phyloP scores from a whole-genome alignment of 2,113 vertebrate species.

The Leucopsar rothschildi region DNA sequence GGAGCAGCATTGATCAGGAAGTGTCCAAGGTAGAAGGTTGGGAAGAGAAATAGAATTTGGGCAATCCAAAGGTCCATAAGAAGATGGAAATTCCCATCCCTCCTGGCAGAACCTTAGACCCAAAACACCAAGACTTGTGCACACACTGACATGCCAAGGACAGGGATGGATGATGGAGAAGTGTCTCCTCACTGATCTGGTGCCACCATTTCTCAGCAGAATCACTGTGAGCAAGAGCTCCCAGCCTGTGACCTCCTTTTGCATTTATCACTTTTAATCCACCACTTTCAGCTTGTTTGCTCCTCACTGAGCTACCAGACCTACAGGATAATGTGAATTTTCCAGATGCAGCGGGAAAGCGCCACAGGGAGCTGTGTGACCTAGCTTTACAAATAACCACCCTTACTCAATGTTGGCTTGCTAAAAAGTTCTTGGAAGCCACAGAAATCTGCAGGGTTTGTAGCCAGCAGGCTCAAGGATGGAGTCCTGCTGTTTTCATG shows the following conservation, averaged over 20 bases:
- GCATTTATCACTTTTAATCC: neutral
- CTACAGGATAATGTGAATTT: neutral
- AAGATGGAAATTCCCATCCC: neutral
- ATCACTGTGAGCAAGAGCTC: neutral
- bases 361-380: neutral
- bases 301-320: neutral
- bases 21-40: neutral
- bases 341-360: neutral
- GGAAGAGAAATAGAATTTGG: neutral
- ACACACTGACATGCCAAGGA: neutral
- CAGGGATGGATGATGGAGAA: neutral
- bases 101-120: neutral
- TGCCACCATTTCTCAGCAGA: neutral
- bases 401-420: neutral
- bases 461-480: neutral
- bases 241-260: neutral
- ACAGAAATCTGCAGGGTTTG: neutral
- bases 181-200: neutral
- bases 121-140: neutral
- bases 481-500: neutral
- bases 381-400: neutral
- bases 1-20: neutral
- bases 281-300: neutral
- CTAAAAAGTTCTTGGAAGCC: neutral
- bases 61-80: neutral